Base-by-base conservation (phyloP, 2,888 invertebrate genomes). In the Drosophila vallismaia region DNA sequence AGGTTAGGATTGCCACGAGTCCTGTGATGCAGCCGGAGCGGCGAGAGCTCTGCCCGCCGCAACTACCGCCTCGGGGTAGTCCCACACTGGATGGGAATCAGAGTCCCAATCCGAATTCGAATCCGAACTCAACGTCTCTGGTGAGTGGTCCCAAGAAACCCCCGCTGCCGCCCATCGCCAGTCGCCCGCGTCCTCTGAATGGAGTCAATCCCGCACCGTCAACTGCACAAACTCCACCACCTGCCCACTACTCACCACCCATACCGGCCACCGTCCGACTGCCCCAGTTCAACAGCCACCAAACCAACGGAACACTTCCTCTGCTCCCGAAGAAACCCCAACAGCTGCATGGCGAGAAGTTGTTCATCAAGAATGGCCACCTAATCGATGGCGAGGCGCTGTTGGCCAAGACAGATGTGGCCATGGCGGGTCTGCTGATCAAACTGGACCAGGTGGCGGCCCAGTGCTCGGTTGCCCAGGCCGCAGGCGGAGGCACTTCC, bases 401-500 rank as follows among this genome's bases (percentile, higher is more conserved):
- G 54, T 89, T 95, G 71, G 93, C 93, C 69, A 95, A 95, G 91
- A 95, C 95, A 0, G 95, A 95, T 85, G 93, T 93, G 48, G 95
- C 95, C 1, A 94, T 95, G 91, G 93, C 94, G 0, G 95, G 94
- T 4, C 89, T 95, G 46, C 90, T 95, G 75, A 94, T 94, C 74
- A 92, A 95, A 74, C 90, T 95, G 75, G 95, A 95, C 81, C 95
- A 94, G 79, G 94, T 94, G 14, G 95, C 95, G 4, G 94, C 94
- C 69, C 94, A 94, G 75, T 95, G 95, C 83, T 93, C 94, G 6
- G 94, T 94, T 10, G 95, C 95, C 26, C 95, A 96, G 88, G 93
- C 94, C 0, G 95, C 95, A 49, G 96, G 96, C 0, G 95, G 96
- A 1, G 95, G 95, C 0, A 93, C 94, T 60, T 94, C 94, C 77